Percentiles rank a stretch among this genome's conserved stretches.
Evolutionary conservation across 2,888 invertebrate species (phyloP).

Genomic region (Xanthostigma xanthostigma): DNA sequence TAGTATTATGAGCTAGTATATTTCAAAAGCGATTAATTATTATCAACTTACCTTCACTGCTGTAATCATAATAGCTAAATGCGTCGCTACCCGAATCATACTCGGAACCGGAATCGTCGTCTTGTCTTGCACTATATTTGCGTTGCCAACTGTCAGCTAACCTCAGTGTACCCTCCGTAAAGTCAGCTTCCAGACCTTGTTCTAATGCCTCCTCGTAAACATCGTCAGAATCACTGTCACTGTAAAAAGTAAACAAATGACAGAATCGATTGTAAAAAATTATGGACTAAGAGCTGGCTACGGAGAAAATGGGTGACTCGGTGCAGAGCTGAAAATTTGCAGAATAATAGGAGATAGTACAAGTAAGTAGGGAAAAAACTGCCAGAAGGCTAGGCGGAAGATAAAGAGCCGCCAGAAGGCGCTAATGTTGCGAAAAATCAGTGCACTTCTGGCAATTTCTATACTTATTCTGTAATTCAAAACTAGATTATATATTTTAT

Average conservation of each 20-base stretch:
- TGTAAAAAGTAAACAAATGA: conserved; percentile 15
- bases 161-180: conserved; percentile 45
- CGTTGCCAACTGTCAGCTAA: conserved; percentile 51
- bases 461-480: too few species aligned
- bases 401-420: too few species aligned
- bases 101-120: conserved; percentile 23
- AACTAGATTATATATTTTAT: too few species aligned
- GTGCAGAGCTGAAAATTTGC: too few species aligned
- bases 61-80: conserved; percentile 32
- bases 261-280: neutral
- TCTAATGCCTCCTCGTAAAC: conserved; percentile 54
- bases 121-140: conserved; percentile 30
- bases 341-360: too few species aligned
- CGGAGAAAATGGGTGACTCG: too few species aligned
- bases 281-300: too few species aligned
- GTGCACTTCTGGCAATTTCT: too few species aligned
- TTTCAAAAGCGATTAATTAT: neutral
- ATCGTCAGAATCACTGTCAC: conserved; percentile 45
- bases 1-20: neutral
- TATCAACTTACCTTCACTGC: conserved; percentile 28
- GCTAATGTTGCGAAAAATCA: too few species aligned
- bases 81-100: conserved; percentile 27
- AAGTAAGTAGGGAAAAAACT: too few species aligned
- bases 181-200: conserved; percentile 26
- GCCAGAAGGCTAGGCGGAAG: too few species aligned